These are phyloP conservation scores for Chiridota heheva DNA, from an alignment of 35 echinoderm and acorn worm species.

Conservation along the genomic window DNA sequence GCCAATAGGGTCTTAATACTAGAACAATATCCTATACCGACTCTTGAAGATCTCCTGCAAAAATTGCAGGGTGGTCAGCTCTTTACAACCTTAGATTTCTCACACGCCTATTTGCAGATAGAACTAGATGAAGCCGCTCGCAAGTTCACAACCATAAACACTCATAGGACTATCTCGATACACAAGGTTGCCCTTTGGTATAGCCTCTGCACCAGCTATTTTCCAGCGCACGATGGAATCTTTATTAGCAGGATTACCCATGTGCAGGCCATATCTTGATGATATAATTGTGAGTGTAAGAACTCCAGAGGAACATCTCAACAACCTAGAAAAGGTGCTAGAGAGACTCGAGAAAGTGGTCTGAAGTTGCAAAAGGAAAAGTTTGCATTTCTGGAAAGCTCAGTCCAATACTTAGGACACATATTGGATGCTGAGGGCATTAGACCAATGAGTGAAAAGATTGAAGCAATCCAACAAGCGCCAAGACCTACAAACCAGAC, in stretches of 20 bases:
- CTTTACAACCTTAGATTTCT: conserved; percentile 46
- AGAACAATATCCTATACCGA: conserved; percentile 61
- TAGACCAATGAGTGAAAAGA: conserved; percentile 9
- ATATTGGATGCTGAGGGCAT: neutral
- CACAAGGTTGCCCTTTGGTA: conserved; percentile 42
- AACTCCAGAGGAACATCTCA: conserved; percentile 10
- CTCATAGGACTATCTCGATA: conserved; percentile 41
- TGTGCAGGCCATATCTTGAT: conserved; percentile 25
- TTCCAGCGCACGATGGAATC: conserved; percentile 44
- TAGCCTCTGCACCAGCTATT: conserved; percentile 24
- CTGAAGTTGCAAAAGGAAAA: conserved; percentile 36
- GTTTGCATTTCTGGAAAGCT: conserved; percentile 27
- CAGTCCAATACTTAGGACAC: neutral
- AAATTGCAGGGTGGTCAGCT: conserved; percentile 17
- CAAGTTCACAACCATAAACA: conserved; percentile 46
- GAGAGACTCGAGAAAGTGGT: neutral
- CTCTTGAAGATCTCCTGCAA: conserved; percentile 44
- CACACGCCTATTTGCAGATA: conserved; percentile 47
- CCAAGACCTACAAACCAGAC: neutral
- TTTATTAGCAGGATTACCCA: conserved; percentile 16
- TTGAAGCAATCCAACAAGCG: conserved; percentile 8
- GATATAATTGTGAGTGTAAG: conserved; percentile 40
- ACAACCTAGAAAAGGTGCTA: neutral
- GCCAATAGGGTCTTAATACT: conserved; percentile 21
- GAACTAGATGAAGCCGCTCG: conserved; percentile 21